Conservation (phyloP, 2,888 invertebrate genomes). For the Orgyia antiqua region DNA sequence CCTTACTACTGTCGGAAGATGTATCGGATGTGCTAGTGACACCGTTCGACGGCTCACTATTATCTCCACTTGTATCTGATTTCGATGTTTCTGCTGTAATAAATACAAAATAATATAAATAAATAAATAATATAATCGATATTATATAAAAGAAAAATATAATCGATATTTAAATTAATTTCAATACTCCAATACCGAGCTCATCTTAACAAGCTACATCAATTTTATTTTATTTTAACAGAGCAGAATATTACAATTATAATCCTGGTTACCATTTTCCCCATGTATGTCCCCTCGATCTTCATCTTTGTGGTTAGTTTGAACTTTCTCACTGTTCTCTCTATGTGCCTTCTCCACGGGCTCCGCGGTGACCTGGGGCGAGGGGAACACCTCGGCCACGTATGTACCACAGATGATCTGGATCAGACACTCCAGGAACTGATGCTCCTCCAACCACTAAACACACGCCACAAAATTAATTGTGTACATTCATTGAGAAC, state of each 20-base stretch:
- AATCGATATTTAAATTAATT: no score
- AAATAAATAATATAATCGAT: no score
- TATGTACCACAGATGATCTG: constrained; percentile 75
- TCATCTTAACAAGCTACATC: no score
- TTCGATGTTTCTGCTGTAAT: constrained; percentile 1
- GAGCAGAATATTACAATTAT: no score
- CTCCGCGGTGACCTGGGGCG: constrained; percentile 4
- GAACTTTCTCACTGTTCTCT: constrained; percentile 39
- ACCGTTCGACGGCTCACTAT: not conserved
- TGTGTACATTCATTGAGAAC: no score
- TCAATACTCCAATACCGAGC: no score
- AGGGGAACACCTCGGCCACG: constrained; percentile 37
- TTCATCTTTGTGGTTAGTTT: constrained; percentile 26
- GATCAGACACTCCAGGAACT: constrained; percentile 89
- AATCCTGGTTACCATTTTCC: constrained; percentile 8
- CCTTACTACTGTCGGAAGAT: not conserved
- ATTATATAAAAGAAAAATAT: no score
- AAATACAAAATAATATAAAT: no score
- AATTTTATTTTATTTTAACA: no score
- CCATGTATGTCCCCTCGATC: constrained; percentile 7
- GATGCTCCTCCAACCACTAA: constrained; percentile 94
- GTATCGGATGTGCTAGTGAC: not conserved
- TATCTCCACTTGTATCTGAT: not conserved
- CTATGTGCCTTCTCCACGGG: constrained; percentile 33
- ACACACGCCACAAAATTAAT: no score